phyloP scores from a whole-genome alignment of 2,888 invertebrate species.

The Saturnia japonica region DNA sequence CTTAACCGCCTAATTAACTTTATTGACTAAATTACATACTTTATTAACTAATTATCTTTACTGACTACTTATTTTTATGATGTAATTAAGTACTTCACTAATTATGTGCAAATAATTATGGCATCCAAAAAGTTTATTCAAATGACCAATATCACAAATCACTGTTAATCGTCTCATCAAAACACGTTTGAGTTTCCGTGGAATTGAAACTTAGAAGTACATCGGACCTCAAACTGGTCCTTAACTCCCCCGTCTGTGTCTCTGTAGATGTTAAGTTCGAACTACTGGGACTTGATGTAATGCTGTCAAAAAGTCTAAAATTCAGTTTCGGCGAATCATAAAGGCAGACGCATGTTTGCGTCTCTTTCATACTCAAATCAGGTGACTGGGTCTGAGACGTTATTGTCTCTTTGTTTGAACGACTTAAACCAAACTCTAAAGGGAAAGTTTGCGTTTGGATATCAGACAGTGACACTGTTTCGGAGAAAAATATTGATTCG shows the following conservation, averaged over 20 bases:
- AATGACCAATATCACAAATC: constrained; percentile 46
- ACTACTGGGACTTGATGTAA: constrained; percentile 51
- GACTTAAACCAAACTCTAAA: constrained; percentile 58
- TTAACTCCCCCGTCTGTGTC: constrained; percentile 58
- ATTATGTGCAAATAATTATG: background rate
- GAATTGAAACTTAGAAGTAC: constrained; percentile 57
- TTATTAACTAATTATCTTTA: background rate
- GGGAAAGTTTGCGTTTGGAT: constrained; percentile 75
- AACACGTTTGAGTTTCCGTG: constrained; percentile 65
- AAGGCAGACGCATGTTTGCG: constrained; percentile 66
- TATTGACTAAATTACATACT: background rate
- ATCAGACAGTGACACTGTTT: constrained; percentile 63
- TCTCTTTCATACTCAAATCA: constrained; percentile 67
- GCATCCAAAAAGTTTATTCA: background rate
- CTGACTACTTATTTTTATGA: background rate
- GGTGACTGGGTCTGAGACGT: constrained; percentile 58
- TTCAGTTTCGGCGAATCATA: constrained; percentile 55
- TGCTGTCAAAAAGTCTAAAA: constrained; percentile 53
- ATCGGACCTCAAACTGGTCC: constrained; percentile 44
- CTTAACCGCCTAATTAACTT: background rate
- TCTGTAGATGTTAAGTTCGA: constrained; percentile 59
- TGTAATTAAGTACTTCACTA: background rate
- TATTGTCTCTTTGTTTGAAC: constrained; percentile 61
- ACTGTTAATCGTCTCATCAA: constrained; percentile 44
- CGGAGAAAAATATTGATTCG: constrained; percentile 61